phyloP scores from a whole-genome alignment of 2,113 vertebrate genomes.

The Nematolebias whitei region DNA sequence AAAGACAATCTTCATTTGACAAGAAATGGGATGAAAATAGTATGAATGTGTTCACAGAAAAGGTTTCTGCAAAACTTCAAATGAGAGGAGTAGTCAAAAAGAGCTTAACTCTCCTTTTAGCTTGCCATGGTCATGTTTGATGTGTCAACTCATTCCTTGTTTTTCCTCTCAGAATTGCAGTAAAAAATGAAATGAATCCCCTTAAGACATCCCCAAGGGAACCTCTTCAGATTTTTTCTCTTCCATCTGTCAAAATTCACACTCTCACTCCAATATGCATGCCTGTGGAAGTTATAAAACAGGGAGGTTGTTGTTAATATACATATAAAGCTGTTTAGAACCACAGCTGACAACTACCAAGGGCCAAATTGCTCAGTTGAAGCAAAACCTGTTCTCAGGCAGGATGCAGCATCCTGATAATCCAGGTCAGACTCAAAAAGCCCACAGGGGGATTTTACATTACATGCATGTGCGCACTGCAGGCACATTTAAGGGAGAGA shows the following conservation, averaged over 20 bases:
- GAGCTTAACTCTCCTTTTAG: slow-evolving; percentile 60
- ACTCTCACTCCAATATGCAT: slow-evolving; percentile 72
- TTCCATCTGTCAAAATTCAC: slow-evolving; percentile 76
- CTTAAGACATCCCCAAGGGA: slow-evolving; percentile 68
- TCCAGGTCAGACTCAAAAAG: slow-evolving; percentile 59
- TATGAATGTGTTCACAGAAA: slow-evolving; percentile 38
- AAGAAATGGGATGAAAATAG: slow-evolving; percentile 30
- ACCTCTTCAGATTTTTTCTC: slow-evolving; percentile 50
- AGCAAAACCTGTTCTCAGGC: slow-evolving; percentile 66
- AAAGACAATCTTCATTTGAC: slow-evolving; percentile 28
- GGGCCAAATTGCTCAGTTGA: slow-evolving; percentile 68
- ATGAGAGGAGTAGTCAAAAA: slow-evolving; percentile 40
- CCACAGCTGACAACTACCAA: slow-evolving; percentile 63
- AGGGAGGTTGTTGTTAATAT: slow-evolving; percentile 68
- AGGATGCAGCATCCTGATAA: slow-evolving; percentile 49
- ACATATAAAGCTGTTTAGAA: slow-evolving; percentile 73
- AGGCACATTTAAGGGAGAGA: slow-evolving; percentile 14
- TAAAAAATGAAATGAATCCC: slow-evolving; percentile 63
- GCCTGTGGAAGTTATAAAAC: slow-evolving; percentile 65
- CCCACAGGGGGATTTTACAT: slow-evolving; percentile 34
- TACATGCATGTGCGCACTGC: slow-evolving; percentile 28
- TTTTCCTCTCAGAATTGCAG: slow-evolving; percentile 59
- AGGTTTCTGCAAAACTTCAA: slow-evolving; percentile 50
- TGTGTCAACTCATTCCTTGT: slow-evolving; percentile 55
- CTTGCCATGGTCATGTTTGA: slow-evolving; percentile 51